A percentile compares a stretch with the other conserved stretches of the same genome.
These are phyloP conservation scores for Chromoteleia sp. DNA, from an alignment of 2,888 invertebrate genomes.

Conservation along the genomic window DNA sequence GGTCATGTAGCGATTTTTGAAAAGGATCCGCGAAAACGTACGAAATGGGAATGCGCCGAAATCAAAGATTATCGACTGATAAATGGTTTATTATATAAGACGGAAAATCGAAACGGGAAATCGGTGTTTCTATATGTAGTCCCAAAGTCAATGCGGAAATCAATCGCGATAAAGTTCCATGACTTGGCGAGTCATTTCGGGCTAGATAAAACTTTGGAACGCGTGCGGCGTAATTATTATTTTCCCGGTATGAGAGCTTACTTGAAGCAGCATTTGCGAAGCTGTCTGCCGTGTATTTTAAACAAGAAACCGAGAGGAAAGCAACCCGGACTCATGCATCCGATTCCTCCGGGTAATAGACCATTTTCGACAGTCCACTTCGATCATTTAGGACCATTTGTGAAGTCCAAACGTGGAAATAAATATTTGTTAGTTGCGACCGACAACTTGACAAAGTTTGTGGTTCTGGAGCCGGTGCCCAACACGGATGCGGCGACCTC, in stretches of 20 bases:
- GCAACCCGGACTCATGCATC: neutral
- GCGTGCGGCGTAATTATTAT: neutral
- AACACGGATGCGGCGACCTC: neutral
- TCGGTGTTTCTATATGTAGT: neutral
- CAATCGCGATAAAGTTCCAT: neutral
- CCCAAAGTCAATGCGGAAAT: neutral
- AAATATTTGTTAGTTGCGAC: neutral
- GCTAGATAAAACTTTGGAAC: neutral
- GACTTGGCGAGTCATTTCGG: neutral
- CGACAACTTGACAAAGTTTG: neutral
- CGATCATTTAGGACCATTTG: constrained; percentile 7
- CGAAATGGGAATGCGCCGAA: neutral
- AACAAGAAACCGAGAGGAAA: neutral
- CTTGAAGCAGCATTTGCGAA: neutral
- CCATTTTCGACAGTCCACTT: neutral
- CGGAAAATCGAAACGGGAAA: neutral
- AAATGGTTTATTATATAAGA: neutral
- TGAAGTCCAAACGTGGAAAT: neutral
- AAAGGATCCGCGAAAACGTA: neutral
- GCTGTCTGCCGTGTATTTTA: constrained; percentile 1
- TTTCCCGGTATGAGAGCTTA: constrained; percentile 1
- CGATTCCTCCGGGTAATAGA: neutral
- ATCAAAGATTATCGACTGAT: neutral
- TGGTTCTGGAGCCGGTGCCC: neutral
- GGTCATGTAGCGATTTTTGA: neutral